These are phyloP conservation scores for Strigamia maritima DNA, from an alignment of 2,888 invertebrate species.

Conservation along the genomic window DNA sequence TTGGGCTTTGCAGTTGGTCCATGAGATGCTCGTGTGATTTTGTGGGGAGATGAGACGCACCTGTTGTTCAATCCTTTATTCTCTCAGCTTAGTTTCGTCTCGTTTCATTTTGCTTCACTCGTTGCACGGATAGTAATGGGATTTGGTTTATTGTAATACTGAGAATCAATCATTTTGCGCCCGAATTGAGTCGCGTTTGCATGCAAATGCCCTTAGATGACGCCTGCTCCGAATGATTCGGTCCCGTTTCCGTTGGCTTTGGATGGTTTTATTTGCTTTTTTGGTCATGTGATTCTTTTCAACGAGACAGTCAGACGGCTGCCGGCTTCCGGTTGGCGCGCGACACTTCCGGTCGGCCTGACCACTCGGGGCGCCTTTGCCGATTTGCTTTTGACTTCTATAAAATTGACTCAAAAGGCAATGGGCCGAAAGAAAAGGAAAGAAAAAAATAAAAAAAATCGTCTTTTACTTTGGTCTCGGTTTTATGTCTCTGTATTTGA, in stretches of 20 bases:
- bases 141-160: constrained; percentile 30
- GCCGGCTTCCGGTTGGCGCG: constrained; percentile 25
- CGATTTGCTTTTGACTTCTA: constrained; percentile 24
- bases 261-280: constrained; percentile 23
- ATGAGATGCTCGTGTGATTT: constrained; percentile 34
- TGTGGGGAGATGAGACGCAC: constrained; percentile 34
- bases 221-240: constrained; percentile 7
- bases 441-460: background rate
- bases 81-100: constrained; percentile 34
- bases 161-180: constrained; percentile 34
- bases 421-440: constrained; percentile 26
- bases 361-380: constrained; percentile 28
- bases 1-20: constrained; percentile 34
- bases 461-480: constrained; percentile 4
- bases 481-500: background rate
- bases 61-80: constrained; percentile 34
- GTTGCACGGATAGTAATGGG: constrained; percentile 29
- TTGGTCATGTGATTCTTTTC: constrained; percentile 2
- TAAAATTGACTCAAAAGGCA: constrained; percentile 31
- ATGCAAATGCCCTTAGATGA: constrained; percentile 16
- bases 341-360: constrained; percentile 34
- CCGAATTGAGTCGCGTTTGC: constrained; percentile 32
- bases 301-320: constrained; percentile 29
- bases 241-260: background rate
- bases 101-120: constrained; percentile 25